These are phyloP conservation scores for Ibycter americanus DNA, from an alignment of 2,797 vertebrate species.

Conservation along the genomic window DNA sequence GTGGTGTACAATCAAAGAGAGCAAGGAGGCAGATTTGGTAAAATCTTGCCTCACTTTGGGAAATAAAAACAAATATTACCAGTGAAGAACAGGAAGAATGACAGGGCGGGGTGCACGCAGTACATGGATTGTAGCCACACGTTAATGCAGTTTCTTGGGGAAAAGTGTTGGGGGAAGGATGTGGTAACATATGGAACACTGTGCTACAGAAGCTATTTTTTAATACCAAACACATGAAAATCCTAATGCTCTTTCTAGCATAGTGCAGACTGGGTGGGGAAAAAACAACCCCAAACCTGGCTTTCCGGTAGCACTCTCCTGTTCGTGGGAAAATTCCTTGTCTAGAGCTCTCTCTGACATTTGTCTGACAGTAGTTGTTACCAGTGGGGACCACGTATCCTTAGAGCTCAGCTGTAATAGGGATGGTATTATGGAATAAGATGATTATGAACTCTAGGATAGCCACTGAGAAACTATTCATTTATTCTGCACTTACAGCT, in stretches of 20 bases:
- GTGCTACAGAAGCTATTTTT: not conserved
- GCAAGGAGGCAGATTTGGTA: not conserved
- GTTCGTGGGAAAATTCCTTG: not conserved
- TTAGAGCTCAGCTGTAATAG: not conserved
- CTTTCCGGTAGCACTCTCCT: not conserved
- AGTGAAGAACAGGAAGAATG: not conserved
- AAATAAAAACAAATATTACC: not conserved
- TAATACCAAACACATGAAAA: not conserved
- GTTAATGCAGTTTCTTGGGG: not conserved
- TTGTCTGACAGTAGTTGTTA: not conserved
- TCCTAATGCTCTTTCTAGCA: not conserved
- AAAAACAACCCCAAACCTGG: not conserved
- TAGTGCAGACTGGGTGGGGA: not conserved
- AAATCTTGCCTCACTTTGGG: not conserved
- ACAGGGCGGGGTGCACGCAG: not conserved
- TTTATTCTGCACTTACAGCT: not conserved
- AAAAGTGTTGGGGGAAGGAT: not conserved
- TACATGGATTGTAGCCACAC: not conserved
- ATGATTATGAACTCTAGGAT: not conserved
- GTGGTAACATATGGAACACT: not conserved
- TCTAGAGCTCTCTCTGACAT: not conserved
- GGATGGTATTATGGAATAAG: not conserved
- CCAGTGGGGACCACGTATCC: rapidly evolving
- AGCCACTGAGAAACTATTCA: not conserved
- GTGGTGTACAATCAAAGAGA: not conserved